Evolutionary conservation across 2,113 vertebrate genomes (phyloP).

Genomic region (Sander lucioperca): DNA sequence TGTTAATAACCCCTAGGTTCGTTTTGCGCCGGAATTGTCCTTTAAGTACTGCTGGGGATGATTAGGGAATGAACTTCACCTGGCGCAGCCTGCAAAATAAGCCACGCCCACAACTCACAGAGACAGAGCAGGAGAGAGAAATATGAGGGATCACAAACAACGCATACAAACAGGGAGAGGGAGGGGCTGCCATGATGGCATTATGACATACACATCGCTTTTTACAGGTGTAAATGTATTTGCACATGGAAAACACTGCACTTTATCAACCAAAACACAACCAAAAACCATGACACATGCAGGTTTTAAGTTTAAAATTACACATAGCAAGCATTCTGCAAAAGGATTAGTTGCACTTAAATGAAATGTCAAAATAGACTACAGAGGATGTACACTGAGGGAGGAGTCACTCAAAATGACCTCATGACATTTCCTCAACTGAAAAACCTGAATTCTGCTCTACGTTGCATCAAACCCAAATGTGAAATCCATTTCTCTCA

Average conservation of each 20-base stretch:
- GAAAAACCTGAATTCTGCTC: not conserved
- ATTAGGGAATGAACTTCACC: too few species aligned
- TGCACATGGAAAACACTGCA: not conserved
- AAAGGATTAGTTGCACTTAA: not conserved
- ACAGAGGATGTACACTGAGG: not conserved
- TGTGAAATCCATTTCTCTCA: not conserved
- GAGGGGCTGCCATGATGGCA: too few species aligned
- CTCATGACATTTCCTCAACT: conserved; percentile 33
- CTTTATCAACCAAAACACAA: not conserved
- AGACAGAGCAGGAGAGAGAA: too few species aligned
- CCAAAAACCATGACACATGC: not conserved
- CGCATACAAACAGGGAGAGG: too few species aligned
- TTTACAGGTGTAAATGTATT: not conserved
- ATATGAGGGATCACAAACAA: too few species aligned
- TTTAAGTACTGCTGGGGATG: too few species aligned
- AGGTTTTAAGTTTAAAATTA: not conserved
- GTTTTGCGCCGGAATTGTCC: too few species aligned
- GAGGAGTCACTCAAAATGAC: not conserved
- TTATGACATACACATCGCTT: not conserved
- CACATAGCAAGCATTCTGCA: not conserved
- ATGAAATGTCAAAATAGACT: conserved; percentile 1
- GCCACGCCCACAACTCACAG: too few species aligned
- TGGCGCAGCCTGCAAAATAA: too few species aligned
- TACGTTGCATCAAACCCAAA: not conserved
- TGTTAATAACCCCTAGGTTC: too few species aligned